Evolutionary conservation across 2,113 vertebrate species (phyloP).

Genomic region (Microtus richardsoni): DNA sequence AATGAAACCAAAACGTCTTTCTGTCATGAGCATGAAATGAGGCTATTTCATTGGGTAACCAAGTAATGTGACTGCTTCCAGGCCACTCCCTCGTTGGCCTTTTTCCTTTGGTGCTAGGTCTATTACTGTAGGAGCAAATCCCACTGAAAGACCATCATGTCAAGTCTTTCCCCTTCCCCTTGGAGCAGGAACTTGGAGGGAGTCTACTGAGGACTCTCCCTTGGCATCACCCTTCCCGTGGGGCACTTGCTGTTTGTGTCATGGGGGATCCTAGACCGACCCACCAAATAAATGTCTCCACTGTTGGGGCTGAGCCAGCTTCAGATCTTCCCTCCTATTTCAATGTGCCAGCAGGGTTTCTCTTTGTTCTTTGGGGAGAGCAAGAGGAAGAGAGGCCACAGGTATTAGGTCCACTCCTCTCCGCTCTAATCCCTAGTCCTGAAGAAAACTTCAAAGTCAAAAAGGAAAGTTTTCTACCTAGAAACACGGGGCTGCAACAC

Average conservation of each 20-base stretch:
- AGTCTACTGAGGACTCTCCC: background rate
- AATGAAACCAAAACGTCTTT: background rate
- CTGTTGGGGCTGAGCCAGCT: too few relatives aligned
- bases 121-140: background rate
- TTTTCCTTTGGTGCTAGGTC: background rate
- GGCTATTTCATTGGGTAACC: background rate
- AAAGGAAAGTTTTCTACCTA: background rate
- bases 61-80: background rate
- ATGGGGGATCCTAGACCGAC: background rate
- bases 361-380: background rate
- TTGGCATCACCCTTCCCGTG: background rate
- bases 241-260: background rate
- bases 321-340: background rate
- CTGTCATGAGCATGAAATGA: background rate
- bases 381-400: accelerated
- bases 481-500: background rate
- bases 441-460: background rate
- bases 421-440: background rate
- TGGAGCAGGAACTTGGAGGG: background rate
- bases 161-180: background rate
- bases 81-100: background rate
- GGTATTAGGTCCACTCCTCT: background rate
- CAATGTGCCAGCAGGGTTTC: too few relatives aligned
- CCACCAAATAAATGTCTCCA: background rate
- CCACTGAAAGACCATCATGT: background rate